A percentile compares a stretch with the other conserved stretches of the same genome.
Evolutionary conservation across 2,797 vertebrate species (phyloP).

Genomic region (Argyrosomus regius): DNA sequence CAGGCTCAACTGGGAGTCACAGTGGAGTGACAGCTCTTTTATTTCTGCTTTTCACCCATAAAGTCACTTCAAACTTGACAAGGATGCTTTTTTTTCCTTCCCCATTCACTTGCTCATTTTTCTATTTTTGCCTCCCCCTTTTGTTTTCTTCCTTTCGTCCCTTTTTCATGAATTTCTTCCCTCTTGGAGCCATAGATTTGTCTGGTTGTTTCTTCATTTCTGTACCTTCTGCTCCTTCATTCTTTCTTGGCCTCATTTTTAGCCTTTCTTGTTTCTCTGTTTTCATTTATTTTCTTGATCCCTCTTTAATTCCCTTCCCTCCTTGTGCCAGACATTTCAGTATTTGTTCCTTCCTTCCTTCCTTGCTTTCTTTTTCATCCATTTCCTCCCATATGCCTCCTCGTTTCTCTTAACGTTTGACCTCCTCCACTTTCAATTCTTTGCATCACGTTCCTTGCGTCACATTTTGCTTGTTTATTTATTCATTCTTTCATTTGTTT

Average conservation of each 20-base stretch:
- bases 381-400: background rate
- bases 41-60: conserved; percentile 26
- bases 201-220: background rate
- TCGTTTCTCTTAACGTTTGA: background rate
- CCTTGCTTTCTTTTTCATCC: background rate
- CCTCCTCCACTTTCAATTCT: background rate
- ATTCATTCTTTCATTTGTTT: background rate
- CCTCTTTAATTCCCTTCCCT: background rate
- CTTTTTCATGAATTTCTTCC: background rate
- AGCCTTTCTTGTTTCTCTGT: background rate
- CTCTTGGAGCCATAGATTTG: background rate
- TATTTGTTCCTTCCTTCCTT: background rate
- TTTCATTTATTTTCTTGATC: background rate
- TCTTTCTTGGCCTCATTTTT: background rate
- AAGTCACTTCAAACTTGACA: conserved; percentile 4
- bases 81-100: conserved; percentile 1
- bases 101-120: background rate
- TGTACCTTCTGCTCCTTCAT: background rate
- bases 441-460: background rate
- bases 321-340: background rate
- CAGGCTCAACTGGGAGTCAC: conserved; percentile 39
- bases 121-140: background rate
- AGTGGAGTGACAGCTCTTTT: conserved; percentile 54
- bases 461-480: background rate
- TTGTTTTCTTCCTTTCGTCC: background rate